A percentile compares a stretch with the other conserved stretches of the same genome.
Conservation (phyloP, 2,113 vertebrate genomes). For the Synodontis membranacea region DNA sequence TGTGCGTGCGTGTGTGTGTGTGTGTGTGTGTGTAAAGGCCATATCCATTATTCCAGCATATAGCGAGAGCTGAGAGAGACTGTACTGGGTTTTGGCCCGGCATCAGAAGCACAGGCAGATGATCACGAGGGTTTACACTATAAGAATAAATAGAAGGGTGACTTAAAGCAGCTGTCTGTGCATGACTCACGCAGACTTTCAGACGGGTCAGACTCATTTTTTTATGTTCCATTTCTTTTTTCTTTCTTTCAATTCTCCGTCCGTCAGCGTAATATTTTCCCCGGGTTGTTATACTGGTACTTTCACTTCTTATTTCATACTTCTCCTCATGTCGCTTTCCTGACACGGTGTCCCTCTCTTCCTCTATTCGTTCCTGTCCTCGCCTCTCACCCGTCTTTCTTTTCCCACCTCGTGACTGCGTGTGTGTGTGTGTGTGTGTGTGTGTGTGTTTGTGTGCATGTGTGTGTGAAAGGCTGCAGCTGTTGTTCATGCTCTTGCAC, state of each 20-base stretch:
- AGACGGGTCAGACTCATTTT: neutral
- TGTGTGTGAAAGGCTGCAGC: conserved; percentile 62
- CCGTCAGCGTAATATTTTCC: neutral
- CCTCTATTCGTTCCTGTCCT: conserved; percentile 13
- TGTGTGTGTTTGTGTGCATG: conserved; percentile 47
- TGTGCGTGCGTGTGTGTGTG: too few species aligned
- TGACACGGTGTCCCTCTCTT: conserved; percentile 14
- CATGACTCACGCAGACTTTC: neutral
- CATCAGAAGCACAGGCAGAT: neutral
- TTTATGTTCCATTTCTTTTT: neutral
- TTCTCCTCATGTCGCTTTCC: conserved; percentile 4
- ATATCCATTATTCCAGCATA: neutral
- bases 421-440: conserved; percentile 24
- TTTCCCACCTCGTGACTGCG: conserved; percentile 19
- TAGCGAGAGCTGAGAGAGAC: neutral
- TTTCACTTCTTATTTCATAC: conserved; percentile 38
- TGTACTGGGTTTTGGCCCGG: neutral
- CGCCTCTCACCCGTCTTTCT: conserved; percentile 10
- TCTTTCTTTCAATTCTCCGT: neutral
- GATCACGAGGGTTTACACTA: neutral
- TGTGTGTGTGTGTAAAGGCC: neutral
- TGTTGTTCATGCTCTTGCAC: conserved; percentile 69
- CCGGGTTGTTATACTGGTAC: neutral
- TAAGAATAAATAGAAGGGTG: conserved; percentile 36
- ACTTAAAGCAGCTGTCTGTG: conserved; percentile 10